phyloP scores from a whole-genome alignment of 2,888 invertebrate species.

The Serrognathus titanus region DNA sequence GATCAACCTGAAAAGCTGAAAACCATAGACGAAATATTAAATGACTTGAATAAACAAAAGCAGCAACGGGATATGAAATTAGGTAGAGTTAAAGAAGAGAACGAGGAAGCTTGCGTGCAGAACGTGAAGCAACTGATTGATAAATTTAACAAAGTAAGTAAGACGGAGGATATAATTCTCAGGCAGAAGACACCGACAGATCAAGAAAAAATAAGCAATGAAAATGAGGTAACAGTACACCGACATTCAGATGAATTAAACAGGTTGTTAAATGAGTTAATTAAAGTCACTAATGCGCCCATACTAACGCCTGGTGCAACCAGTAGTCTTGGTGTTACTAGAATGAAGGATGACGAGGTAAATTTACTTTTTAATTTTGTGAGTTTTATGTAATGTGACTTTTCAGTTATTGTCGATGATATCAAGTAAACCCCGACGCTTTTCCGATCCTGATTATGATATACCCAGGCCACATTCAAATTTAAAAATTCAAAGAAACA shows the following conservation, averaged over 20 bases:
- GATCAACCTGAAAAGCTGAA: slow-evolving; percentile 24
- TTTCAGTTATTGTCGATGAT: slow-evolving; percentile 41
- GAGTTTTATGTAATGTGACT: background rate
- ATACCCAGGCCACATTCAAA: slow-evolving; percentile 48
- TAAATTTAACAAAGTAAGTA: slow-evolving; percentile 37
- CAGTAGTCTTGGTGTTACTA: slow-evolving; percentile 38
- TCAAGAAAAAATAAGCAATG: background rate
- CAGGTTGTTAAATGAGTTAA: slow-evolving; percentile 41
- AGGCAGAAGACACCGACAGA: background rate
- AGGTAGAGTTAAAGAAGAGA: slow-evolving; percentile 15
- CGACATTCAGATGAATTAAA: slow-evolving; percentile 43
- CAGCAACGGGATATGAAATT: slow-evolving; percentile 28
- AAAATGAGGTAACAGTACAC: background rate
- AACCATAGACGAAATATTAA: slow-evolving; percentile 42
- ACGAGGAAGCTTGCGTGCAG: too few relatives aligned
- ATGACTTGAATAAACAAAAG: slow-evolving; percentile 34
- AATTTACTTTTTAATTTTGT: background rate
- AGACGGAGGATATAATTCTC: background rate
- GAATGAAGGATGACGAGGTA: slow-evolving; percentile 41
- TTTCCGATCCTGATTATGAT: slow-evolving; percentile 51
- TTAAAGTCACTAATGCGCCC: slow-evolving; percentile 47
- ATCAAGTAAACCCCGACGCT: slow-evolving; percentile 36
- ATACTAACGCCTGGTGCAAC: slow-evolving; percentile 44
- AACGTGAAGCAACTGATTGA: slow-evolving; percentile 35
- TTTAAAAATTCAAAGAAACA: slow-evolving; percentile 14